phyloP scores from a whole-genome alignment of 2,113 vertebrate species.

The Sula dactylatra region DNA sequence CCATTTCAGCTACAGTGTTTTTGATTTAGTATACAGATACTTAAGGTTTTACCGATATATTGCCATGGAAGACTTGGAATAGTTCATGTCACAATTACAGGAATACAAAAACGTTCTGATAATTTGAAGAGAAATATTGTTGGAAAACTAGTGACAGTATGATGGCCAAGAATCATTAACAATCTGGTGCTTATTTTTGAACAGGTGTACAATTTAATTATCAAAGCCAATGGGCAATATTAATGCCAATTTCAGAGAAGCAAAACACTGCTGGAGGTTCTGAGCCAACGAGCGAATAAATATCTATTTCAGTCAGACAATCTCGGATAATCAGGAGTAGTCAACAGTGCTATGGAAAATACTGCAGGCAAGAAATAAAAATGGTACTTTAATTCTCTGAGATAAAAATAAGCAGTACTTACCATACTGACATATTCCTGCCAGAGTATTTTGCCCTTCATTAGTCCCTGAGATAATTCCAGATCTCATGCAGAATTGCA shows the following conservation, averaged over 20 bases:
- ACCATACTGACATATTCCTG: not conserved
- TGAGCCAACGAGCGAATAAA: conserved; percentile 41
- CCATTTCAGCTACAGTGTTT: not conserved
- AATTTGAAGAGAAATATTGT: conserved; percentile 64
- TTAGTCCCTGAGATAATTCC: conserved; percentile 26
- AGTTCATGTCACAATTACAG: conserved; percentile 14
- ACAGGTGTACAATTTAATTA: conserved; percentile 71
- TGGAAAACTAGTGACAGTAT: conserved; percentile 31
- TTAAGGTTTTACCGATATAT: not conserved
- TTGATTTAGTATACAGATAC: not conserved
- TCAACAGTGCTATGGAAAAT: conserved; percentile 10
- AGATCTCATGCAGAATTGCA: not conserved
- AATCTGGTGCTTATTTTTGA: conserved; percentile 70
- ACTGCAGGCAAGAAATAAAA: conserved; percentile 10
- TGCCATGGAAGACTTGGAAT: not conserved
- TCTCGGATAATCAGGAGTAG: conserved; percentile 36
- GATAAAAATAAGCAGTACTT: not conserved
- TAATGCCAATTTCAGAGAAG: conserved; percentile 45
- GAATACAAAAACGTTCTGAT: conserved; percentile 18
- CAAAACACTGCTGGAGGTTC: conserved; percentile 26
- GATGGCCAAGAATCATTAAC: conserved; percentile 65
- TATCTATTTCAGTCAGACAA: conserved; percentile 39
- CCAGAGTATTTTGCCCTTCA: not conserved
- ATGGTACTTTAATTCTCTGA: not conserved
- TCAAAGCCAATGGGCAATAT: conserved; percentile 60